Evolutionary conservation across 2,113 vertebrate genomes (phyloP).

Genomic region (Corapipo altera): DNA sequence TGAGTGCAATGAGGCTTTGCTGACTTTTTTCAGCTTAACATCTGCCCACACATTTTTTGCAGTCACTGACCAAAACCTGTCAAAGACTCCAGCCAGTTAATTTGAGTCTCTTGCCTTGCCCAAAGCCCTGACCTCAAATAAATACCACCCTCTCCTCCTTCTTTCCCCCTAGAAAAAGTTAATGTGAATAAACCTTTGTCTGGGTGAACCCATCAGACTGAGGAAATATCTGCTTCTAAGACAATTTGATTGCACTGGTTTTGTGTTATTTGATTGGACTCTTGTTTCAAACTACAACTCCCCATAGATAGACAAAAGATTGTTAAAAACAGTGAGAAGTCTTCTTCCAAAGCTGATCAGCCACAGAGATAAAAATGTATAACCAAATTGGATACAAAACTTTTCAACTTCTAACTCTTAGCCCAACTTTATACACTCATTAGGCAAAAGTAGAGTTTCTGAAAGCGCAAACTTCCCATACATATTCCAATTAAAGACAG

Average conservation of each 20-base stretch:
- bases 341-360: slow-evolving; percentile 33
- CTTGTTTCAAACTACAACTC: slow-evolving; percentile 32
- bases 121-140: not conserved
- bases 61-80: not conserved
- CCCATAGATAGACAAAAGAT: slow-evolving; percentile 38
- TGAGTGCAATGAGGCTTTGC: not conserved
- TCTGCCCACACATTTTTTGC: not conserved
- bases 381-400: not conserved
- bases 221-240: slow-evolving; percentile 9
- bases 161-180: not conserved
- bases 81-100: not conserved
- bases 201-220: not conserved
- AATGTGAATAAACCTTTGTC: not conserved
- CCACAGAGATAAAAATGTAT: not conserved
- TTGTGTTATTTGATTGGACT: slow-evolving; percentile 39
- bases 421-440: not conserved
- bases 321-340: slow-evolving; percentile 30
- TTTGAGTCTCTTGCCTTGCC: not conserved
- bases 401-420: not conserved
- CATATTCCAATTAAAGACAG: not conserved
- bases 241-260: not conserved
- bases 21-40: not conserved
- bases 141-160: not conserved
- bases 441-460: not conserved
- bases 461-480: not conserved